Evolutionary conservation across 2,888 invertebrate species (phyloP).

Genomic region (Rhabditoides inermis): DNA sequence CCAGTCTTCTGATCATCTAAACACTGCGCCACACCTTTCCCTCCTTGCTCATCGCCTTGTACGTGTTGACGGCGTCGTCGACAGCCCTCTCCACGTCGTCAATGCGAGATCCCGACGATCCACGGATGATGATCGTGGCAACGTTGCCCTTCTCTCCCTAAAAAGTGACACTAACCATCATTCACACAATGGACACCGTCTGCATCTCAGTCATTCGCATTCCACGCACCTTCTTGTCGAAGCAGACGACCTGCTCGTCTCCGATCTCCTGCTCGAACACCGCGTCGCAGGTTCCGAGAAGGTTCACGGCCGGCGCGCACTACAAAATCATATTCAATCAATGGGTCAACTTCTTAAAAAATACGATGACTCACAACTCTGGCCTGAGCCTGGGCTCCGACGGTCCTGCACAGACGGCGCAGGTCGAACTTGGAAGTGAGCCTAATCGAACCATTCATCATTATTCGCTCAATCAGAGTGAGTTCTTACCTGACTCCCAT

Average conservation of each 20-base stretch:
- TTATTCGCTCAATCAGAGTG: not conserved
- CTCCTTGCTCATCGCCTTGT: slow-evolving; percentile 77
- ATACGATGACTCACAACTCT: slow-evolving; percentile 62
- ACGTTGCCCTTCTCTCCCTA: slow-evolving; percentile 72
- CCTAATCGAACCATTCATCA: slow-evolving; percentile 54
- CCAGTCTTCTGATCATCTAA: no score
- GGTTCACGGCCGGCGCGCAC: slow-evolving; percentile 74
- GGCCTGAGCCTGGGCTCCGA: slow-evolving; percentile 70
- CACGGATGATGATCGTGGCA: slow-evolving; percentile 84
- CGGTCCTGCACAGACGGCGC: slow-evolving; percentile 78
- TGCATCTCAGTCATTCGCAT: no score
- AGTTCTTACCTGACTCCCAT: slow-evolving; percentile 69
- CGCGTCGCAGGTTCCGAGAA: slow-evolving; percentile 80
- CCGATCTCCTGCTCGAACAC: slow-evolving; percentile 87
- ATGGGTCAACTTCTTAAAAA: no score
- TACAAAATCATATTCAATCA: slow-evolving; percentile 51
- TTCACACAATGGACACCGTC: no score
- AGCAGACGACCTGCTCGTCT: slow-evolving; percentile 86
- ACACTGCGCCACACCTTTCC: slow-evolving; percentile 24
- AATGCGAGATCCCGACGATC: slow-evolving; percentile 94
- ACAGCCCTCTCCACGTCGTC: slow-evolving; percentile 96
- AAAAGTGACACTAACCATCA: no score
- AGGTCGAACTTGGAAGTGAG: slow-evolving; percentile 93
- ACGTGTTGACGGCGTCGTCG: slow-evolving; percentile 97
- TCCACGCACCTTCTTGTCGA: slow-evolving; percentile 69